Evolutionary conservation across 2,113 vertebrate species (phyloP).

Genomic region (Riparia riparia): DNA sequence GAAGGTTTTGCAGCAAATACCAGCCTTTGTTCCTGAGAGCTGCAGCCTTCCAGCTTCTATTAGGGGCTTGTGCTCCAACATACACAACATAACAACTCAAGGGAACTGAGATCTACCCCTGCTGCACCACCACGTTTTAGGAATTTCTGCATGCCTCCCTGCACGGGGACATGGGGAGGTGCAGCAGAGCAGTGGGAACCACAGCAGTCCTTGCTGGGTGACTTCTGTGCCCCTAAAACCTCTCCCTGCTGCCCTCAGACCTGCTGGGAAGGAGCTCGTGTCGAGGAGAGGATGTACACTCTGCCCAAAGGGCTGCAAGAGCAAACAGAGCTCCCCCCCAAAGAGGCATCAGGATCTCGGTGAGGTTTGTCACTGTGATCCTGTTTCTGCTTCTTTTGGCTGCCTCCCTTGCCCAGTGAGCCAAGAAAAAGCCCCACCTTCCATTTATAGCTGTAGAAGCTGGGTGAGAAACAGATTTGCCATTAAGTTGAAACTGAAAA

Average conservation of each 20-base stretch:
- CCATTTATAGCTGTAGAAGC: not conserved
- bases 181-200: not conserved
- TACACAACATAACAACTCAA: not conserved
- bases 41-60: not conserved
- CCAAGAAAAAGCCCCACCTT: not conserved
- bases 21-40: not conserved
- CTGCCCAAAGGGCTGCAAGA: not conserved
- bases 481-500: not conserved
- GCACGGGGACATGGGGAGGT: accelerated
- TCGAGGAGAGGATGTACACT: not conserved
- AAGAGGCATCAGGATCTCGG: not conserved
- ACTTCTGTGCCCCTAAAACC: not conserved
- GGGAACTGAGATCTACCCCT: not conserved
- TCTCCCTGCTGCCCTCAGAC: not conserved
- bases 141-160: not conserved
- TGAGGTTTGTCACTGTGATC: not conserved
- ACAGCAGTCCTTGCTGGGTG: accelerated
- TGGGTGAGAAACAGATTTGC: slow-evolving; percentile 13
- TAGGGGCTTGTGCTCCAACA: not conserved
- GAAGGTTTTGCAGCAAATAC: not conserved
- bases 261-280: not conserved
- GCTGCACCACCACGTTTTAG: not conserved
- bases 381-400: not conserved
- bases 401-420: not conserved
- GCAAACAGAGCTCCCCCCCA: not conserved